These are phyloP conservation scores for Heliocidaris erythrogramma DNA, from an alignment of 35 echinoderm and acorn worm species.

Conservation along the genomic window DNA sequence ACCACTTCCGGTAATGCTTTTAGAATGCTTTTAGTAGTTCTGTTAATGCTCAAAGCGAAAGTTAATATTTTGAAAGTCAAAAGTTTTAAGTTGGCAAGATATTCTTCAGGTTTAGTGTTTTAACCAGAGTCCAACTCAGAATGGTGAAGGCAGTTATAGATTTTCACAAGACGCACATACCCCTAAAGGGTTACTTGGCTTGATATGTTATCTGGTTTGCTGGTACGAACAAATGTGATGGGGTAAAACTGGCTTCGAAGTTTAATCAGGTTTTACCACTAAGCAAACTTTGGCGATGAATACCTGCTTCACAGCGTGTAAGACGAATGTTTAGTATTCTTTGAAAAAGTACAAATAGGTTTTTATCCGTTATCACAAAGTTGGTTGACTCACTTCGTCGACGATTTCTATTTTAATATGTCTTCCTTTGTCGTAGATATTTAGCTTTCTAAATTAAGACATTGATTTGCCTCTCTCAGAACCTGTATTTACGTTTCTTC, in stretches of 20 bases:
- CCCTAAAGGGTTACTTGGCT: background rate
- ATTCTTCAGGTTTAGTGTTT: background rate
- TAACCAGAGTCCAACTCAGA: background rate
- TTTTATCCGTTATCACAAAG: background rate
- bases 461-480: too few species aligned
- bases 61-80: too few species aligned
- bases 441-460: too few species aligned
- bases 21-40: background rate
- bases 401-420: too few species aligned
- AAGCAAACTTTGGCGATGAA: too few species aligned
- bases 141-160: background rate
- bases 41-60: background rate
- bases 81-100: background rate
- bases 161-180: background rate
- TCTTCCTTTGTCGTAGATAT: too few species aligned
- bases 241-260: too few species aligned
- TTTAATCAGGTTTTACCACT: too few species aligned
- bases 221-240: too few species aligned
- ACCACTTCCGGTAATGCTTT: background rate
- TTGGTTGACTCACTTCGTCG: too few species aligned
- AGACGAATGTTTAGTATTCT: too few species aligned
- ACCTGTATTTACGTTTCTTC: background rate
- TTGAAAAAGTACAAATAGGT: background rate
- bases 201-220: background rate
- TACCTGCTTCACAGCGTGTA: background rate